Evolutionary conservation across 1,140 invertebrate genomes (phyloP).

Genomic region (Drosophila simulans): DNA sequence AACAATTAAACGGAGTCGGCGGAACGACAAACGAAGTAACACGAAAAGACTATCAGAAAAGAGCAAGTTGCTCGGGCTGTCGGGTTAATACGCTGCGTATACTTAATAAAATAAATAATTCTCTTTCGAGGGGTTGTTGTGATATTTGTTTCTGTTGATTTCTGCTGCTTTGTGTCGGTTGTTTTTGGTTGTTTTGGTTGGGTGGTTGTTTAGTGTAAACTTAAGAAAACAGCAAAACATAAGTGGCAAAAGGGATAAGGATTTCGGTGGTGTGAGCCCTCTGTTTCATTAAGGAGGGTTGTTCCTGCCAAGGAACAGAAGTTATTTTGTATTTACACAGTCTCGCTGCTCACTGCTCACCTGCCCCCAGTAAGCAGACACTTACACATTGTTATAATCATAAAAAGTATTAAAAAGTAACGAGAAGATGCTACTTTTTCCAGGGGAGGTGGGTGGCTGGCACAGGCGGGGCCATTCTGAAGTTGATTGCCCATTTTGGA

Average conservation of each 20-base stretch:
- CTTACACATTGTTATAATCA: slow-evolving; percentile 79
- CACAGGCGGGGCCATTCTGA: slow-evolving; percentile 70
- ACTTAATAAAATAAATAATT: slow-evolving; percentile 69
- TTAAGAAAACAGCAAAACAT: slow-evolving; percentile 61
- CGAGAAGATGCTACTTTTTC: slow-evolving; percentile 33
- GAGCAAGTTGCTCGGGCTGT: slow-evolving; percentile 41
- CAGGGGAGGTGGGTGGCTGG: too few species aligned
- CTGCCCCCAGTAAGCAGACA: slow-evolving; percentile 34
- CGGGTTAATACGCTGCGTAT: slow-evolving; percentile 61
- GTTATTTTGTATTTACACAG: slow-evolving; percentile 73
- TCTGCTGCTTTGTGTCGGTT: slow-evolving; percentile 23
- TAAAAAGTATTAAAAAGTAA: slow-evolving; percentile 81
- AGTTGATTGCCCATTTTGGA: slow-evolving; percentile 78
- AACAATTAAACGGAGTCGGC: slow-evolving; percentile 77
- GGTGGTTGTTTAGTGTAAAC: slow-evolving; percentile 70
- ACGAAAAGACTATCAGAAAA: slow-evolving; percentile 77
- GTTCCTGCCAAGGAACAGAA: slow-evolving; percentile 40
- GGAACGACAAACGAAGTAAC: slow-evolving; percentile 56
- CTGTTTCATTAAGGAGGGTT: slow-evolving; percentile 63
- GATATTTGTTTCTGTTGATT: slow-evolving; percentile 46
- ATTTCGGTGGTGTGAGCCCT: slow-evolving; percentile 4
- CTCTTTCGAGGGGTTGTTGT: slow-evolving; percentile 45
- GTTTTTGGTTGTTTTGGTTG: slow-evolving; percentile 16
- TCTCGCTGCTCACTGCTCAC: background rate
- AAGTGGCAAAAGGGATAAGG: slow-evolving; percentile 68